Evolutionary conservation across 1,140 invertebrate species (phyloP).

Genomic region (Adelges cooleyi): DNA sequence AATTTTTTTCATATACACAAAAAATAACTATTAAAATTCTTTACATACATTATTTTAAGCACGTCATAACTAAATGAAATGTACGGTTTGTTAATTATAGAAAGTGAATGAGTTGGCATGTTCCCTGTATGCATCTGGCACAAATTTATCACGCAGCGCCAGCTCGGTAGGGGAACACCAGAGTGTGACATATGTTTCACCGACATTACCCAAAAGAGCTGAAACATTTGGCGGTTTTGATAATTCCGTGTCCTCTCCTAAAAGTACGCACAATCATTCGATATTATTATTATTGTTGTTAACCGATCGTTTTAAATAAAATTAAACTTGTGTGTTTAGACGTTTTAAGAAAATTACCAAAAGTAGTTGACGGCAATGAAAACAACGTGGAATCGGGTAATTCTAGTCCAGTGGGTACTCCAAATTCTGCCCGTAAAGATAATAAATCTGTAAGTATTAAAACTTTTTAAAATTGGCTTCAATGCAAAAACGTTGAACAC

Average conservation of each 20-base stretch:
- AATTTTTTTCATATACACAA: no score
- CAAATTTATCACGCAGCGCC: slow-evolving; percentile 70
- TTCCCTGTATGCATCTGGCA: slow-evolving; percentile 55
- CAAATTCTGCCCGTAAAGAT: slow-evolving; percentile 34
- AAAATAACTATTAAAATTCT: no score
- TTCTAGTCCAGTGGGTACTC: slow-evolving; percentile 35
- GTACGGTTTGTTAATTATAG: slow-evolving; percentile 39
- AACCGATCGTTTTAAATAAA: no score
- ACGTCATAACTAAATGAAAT: no score
- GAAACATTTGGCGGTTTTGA: slow-evolving; percentile 94
- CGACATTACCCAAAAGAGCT: slow-evolving; percentile 74
- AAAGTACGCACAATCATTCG: background rate
- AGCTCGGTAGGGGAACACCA: slow-evolving; percentile 85
- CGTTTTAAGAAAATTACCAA: slow-evolving; percentile 15
- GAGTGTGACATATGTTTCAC: slow-evolving; percentile 65
- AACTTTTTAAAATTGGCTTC: no score
- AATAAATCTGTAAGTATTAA: slow-evolving; percentile 8
- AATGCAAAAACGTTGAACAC: no score
- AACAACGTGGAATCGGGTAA: slow-evolving; percentile 30
- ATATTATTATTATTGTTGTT: no score
- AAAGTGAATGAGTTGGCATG: slow-evolving; percentile 60
- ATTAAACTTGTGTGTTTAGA: background rate
- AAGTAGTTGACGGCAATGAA: slow-evolving; percentile 17
- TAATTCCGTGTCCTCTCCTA: slow-evolving; percentile 40
- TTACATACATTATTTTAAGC: no score